phyloP scores from a whole-genome alignment of 92 coral and sea anemone species.

The Palythoa caribaeorum region DNA sequence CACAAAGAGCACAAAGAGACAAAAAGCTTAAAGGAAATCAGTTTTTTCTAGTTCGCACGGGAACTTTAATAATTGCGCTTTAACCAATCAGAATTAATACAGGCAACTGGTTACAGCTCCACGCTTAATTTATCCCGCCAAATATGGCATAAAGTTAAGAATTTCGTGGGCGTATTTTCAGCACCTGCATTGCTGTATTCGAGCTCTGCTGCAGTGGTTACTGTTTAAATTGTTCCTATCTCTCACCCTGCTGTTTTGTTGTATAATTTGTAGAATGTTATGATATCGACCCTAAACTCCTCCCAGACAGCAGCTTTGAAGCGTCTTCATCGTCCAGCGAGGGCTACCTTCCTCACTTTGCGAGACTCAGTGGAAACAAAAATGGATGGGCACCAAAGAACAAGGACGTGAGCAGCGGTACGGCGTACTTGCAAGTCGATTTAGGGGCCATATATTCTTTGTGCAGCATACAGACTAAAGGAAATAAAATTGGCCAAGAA shows the following conservation, averaged over 20 bases:
- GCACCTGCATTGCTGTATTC: too few species aligned
- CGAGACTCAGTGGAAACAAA: not conserved
- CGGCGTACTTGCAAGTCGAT: not conserved
- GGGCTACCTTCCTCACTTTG: not conserved
- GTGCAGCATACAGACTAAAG: slow-evolving; percentile 14
- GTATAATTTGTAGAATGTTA: not conserved
- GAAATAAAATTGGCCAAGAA: not conserved
- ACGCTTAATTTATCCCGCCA: too few species aligned
- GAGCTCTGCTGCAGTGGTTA: too few species aligned
- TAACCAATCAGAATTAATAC: too few species aligned
- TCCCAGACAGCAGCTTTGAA: slow-evolving; percentile 25
- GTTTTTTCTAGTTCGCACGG: too few species aligned
- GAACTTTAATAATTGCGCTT: too few species aligned
- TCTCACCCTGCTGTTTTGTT: not conserved
- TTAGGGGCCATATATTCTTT: slow-evolving; percentile 1
- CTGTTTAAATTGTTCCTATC: not conserved
- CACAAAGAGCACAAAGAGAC: too few species aligned
- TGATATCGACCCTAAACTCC: not conserved
- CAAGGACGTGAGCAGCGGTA: not conserved
- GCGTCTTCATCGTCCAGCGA: not conserved
- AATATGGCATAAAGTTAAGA: too few species aligned
- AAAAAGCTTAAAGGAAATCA: too few species aligned
- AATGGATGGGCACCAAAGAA: slow-evolving; percentile 17
- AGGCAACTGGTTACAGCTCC: too few species aligned
- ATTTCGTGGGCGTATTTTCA: too few species aligned